phyloP scores from a whole-genome alignment of 2,797 vertebrate genomes.

The Xyrichtys novacula region DNA sequence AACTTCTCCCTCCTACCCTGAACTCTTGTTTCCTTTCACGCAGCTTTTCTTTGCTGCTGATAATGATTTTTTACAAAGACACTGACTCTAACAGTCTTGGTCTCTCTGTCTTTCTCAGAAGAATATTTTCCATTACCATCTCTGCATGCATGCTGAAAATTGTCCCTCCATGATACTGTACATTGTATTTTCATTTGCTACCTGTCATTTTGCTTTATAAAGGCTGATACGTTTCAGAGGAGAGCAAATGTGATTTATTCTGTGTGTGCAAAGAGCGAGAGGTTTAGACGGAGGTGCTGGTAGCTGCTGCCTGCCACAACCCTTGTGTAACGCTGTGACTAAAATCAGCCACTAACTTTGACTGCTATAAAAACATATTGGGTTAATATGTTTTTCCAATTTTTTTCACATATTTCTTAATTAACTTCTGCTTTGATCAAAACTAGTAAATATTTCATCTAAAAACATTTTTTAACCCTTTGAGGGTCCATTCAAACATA shows the following conservation, averaged over 20 bases:
- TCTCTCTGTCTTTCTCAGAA: conserved; percentile 41
- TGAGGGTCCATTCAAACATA: too few species aligned
- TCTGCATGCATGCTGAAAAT: conserved; percentile 62
- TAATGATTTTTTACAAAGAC: conserved; percentile 40
- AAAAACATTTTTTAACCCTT: too few species aligned
- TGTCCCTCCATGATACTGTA: conserved; percentile 64
- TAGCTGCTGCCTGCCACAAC: conserved; percentile 16
- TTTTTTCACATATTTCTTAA: too few species aligned
- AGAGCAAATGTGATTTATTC: conserved; percentile 71
- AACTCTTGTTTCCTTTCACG: conserved; percentile 3
- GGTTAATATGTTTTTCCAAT: too few species aligned
- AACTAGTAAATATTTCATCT: too few species aligned
- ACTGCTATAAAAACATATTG: too few species aligned
- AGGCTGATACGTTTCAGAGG: conserved; percentile 60
- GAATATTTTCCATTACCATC: conserved; percentile 68
- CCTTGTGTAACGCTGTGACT: too few species aligned
- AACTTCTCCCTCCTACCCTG: not conserved
- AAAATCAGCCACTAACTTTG: too few species aligned
- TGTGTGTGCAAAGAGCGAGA: not conserved
- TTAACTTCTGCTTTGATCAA: too few species aligned
- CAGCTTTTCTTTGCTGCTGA: conserved; percentile 15
- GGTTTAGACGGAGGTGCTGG: not conserved
- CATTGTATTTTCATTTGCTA: conserved; percentile 77
- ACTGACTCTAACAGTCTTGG: conserved; percentile 33
- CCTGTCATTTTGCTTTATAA: conserved; percentile 73